phyloP scores from a whole-genome alignment of 2,113 vertebrate genomes.

The Phocoena phocoena region DNA sequence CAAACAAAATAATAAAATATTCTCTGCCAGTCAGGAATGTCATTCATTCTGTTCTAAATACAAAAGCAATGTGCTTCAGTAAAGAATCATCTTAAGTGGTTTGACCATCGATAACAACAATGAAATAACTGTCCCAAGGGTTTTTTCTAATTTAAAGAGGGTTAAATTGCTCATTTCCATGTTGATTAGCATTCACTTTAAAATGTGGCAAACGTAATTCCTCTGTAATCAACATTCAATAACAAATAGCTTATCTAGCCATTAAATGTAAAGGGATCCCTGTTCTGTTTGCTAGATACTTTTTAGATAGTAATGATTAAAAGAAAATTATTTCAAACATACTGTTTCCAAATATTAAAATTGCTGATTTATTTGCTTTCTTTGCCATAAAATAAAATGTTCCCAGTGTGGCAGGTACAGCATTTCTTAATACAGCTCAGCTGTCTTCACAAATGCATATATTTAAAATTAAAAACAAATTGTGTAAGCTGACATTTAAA shows the following conservation, averaged over 20 bases:
- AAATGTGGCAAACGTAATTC: slow-evolving; percentile 77
- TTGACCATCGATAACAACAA: slow-evolving; percentile 74
- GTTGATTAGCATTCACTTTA: slow-evolving; percentile 78
- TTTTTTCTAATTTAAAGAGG: slow-evolving; percentile 73
- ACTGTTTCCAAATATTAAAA: slow-evolving; percentile 67
- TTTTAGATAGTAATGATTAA: slow-evolving; percentile 67
- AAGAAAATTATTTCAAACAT: slow-evolving; percentile 74
- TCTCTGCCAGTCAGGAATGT: slow-evolving; percentile 25
- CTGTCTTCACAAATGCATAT: slow-evolving; percentile 53
- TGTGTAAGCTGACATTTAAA: slow-evolving; percentile 82
- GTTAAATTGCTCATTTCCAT: slow-evolving; percentile 83
- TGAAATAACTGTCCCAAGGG: slow-evolving; percentile 78
- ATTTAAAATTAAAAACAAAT: slow-evolving; percentile 73
- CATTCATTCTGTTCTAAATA: slow-evolving; percentile 68
- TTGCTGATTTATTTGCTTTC: slow-evolving; percentile 73
- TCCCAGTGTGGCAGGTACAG: slow-evolving; percentile 42
- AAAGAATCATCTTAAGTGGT: slow-evolving; percentile 76
- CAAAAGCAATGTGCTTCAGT: slow-evolving; percentile 65
- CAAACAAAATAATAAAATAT: slow-evolving; percentile 58
- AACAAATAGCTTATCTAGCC: slow-evolving; percentile 71
- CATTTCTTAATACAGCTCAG: slow-evolving; percentile 61
- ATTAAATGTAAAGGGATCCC: slow-evolving; percentile 73
- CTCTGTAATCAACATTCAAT: slow-evolving; percentile 76
- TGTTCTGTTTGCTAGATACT: slow-evolving; percentile 56
- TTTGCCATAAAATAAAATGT: slow-evolving; percentile 38